Evolutionary conservation across 1,140 invertebrate genomes (phyloP).

Genomic region (Helicorthomorpha holstii): DNA sequence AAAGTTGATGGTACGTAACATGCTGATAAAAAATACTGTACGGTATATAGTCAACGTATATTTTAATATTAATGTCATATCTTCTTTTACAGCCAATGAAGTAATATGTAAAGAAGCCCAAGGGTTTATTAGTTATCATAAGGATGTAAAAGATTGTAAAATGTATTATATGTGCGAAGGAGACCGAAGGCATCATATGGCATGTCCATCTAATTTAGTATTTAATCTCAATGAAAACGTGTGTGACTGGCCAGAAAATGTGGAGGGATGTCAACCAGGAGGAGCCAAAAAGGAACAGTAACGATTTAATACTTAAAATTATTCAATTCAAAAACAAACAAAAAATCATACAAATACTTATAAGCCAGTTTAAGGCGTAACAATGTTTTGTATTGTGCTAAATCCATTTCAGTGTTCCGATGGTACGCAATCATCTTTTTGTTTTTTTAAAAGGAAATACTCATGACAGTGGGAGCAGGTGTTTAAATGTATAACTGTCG

Average conservation of each 20-base stretch:
- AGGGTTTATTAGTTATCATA: slow-evolving; percentile 81
- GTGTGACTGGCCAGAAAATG: slow-evolving; percentile 91
- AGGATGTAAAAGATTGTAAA: slow-evolving; percentile 75
- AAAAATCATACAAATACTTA: too few relatives aligned
- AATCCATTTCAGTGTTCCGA: too few relatives aligned
- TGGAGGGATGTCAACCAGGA: slow-evolving; percentile 48
- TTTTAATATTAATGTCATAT: not conserved
- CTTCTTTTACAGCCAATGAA: slow-evolving; percentile 46
- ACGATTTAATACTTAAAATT: too few relatives aligned
- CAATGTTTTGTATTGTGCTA: too few relatives aligned
- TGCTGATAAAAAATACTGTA: not conserved
- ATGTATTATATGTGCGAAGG: slow-evolving; percentile 94
- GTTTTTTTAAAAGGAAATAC: too few relatives aligned
- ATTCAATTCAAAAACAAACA: too few relatives aligned
- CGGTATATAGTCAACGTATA: not conserved
- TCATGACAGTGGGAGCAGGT: too few relatives aligned
- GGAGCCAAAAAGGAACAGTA: not conserved
- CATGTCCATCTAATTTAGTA: slow-evolving; percentile 82
- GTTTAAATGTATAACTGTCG: too few relatives aligned
- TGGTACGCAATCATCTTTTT: too few relatives aligned
- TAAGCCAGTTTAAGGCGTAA: too few relatives aligned
- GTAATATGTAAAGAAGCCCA: slow-evolving; percentile 81
- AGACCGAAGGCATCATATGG: slow-evolving; percentile 83
- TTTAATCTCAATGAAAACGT: slow-evolving; percentile 87
- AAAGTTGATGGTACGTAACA: not conserved